Evolutionary conservation across 2,888 invertebrate species (phyloP).

Genomic region (Lumbricus terrestris): DNA sequence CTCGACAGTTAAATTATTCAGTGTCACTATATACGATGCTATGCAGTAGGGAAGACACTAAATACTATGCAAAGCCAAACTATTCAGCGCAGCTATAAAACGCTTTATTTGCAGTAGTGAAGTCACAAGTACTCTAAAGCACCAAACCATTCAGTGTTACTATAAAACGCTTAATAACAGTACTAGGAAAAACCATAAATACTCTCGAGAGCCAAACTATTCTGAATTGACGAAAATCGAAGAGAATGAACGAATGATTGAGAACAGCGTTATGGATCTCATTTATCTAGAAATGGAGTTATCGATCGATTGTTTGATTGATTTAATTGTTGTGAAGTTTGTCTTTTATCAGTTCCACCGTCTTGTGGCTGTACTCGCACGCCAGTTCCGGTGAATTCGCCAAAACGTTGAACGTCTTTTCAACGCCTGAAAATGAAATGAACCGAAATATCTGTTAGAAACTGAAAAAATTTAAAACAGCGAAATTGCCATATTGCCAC

Average conservation of each 20-base stretch:
- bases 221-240: not conserved
- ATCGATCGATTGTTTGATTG: no score
- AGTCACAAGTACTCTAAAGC: not conserved
- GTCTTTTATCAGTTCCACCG: not conserved
- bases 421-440: not conserved
- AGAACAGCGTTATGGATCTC: not conserved
- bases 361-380: not conserved
- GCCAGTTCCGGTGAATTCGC: not conserved
- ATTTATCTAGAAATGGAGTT: not conserved
- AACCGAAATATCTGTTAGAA: not conserved
- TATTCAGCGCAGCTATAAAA: not conserved
- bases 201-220: no score
- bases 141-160: not conserved
- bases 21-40: not conserved
- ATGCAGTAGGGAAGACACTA: not conserved
- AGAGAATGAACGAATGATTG: no score
- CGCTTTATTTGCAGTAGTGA: not conserved
- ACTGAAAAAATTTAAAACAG: not conserved
- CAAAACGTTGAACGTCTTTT: not conserved
- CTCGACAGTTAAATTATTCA: not conserved
- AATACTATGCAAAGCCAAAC: not conserved
- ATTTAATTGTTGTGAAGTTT: not conserved
- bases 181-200: no score
- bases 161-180: no score
- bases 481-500: no score